Percentiles rank a stretch among this genome's conserved stretches.
Evolutionary conservation across 2,113 vertebrate genomes (phyloP).

Genomic region (Catharus fuscescens): DNA sequence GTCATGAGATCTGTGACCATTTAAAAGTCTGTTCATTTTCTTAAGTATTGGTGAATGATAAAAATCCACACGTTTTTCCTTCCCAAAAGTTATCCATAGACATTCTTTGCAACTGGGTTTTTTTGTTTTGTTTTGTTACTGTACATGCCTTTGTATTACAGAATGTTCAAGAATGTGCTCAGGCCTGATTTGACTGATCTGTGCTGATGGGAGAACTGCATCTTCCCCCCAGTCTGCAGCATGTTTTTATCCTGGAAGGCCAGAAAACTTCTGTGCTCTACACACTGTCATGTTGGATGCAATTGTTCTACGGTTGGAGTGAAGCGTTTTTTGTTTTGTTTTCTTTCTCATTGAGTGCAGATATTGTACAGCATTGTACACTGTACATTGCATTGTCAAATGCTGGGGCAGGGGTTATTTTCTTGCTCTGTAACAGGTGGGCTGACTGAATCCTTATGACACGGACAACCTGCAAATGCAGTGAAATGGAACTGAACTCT

Average conservation of each 20-base stretch:
- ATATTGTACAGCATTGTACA: not conserved
- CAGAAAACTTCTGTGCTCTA: not conserved
- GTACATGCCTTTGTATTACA: not conserved
- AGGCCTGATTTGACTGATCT: not conserved
- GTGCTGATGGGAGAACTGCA: not conserved
- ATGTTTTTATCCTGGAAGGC: fast-evolving
- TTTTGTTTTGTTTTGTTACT: not conserved
- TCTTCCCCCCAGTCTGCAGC: not conserved
- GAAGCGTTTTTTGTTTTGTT: not conserved
- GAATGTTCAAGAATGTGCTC: not conserved
- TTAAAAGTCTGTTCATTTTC: not conserved
- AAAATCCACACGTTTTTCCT: not conserved
- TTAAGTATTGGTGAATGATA: not conserved
- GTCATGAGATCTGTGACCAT: not conserved
- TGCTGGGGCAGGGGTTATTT: not conserved
- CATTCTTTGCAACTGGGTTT: not conserved
- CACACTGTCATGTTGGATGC: not conserved
- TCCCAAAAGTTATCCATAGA: not conserved
- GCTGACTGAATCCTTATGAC: not conserved
- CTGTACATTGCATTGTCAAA: not conserved
- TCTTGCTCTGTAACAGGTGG: not conserved
- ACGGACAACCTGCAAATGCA: not conserved
- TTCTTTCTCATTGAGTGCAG: not conserved
- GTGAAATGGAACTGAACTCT: not conserved
- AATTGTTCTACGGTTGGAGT: not conserved